Base-by-base conservation (phyloP, 1,140 invertebrate species). In the Pogonus chalceus region DNA sequence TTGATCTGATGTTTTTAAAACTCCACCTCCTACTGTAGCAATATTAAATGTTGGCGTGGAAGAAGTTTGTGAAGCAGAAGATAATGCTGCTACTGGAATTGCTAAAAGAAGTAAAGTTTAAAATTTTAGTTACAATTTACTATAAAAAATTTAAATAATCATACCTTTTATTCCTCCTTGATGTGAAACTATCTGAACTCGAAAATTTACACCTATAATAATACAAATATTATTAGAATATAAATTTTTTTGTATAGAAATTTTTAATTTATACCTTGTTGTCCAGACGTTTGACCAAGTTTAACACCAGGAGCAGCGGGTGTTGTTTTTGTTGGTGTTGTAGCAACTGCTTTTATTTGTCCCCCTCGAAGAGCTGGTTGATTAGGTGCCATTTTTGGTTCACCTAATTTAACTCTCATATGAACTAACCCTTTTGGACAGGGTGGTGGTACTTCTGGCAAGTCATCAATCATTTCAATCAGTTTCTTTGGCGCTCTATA, bases 401-500 rank as follows among this genome's bases (percentile, higher is more conserved):
- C 2, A 70, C 72, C 12, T 4, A 74, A 53, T 57, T 67, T 65
- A 23, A 80, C 75, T 50, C 78, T 75, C 7, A 81, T 73, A 62
- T 78, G 79, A 35, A 81, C 74, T 61, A 18, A 20, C n/a, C 23
- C 26, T 18, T 35, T 26, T 75, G 79, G 21, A 72, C 82, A 80
- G 49, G 75, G 71, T 1, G 87, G 86, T 18, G 81, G 77, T 7
- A 74, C 71, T 9, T 78, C 73, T 9, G 81, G 77, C 43, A 74
- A 65, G 51, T 60, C 71, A 63, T 89, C 82, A 53, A 88, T 79
- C 7, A 61, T 69, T 69, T 90, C 85, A 46, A 93, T 88, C 1
- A 88, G 67, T 61, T 81, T 82, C 37, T 77, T 72, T 3, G 84
- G 79, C n/a, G 86, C 80, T 61, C 84, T 80, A 47, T 88, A 79